Evolutionary conservation across 2,797 vertebrate genomes (phyloP).

Genomic region (Eupleurogrammus muticus): DNA sequence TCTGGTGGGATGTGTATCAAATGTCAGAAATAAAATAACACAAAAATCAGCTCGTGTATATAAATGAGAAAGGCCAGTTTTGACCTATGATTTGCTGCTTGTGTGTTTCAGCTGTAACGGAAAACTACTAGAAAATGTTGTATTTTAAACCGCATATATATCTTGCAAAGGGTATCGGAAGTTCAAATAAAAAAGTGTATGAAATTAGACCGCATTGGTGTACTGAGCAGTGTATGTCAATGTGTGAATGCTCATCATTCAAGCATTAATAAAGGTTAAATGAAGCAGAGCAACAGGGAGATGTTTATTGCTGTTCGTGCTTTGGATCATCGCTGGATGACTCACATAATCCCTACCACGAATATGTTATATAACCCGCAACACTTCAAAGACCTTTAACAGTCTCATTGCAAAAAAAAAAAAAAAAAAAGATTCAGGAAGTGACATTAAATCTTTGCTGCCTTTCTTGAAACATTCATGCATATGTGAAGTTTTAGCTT

Average conservation of each 20-base stretch:
- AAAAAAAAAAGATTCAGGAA: slow-evolving; percentile 10
- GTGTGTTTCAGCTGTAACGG: no score
- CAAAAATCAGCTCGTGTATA: no score
- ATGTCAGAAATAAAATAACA: no score
- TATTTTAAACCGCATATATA: no score
- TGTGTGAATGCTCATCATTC: not conserved
- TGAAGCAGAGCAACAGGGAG: not conserved
- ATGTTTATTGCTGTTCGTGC: not conserved
- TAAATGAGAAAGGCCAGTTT: no score
- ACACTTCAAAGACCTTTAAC: slow-evolving; percentile 1
- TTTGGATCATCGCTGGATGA: slow-evolving; percentile 20
- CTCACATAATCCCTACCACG: slow-evolving; percentile 14
- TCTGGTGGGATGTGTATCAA: no score
- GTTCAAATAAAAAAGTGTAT: no score
- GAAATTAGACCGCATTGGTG: not conserved
- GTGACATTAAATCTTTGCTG: not conserved
- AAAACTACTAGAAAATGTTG: no score
- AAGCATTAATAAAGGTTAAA: slow-evolving; percentile 10
- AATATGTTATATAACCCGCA: slow-evolving; percentile 27
- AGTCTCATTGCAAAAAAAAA: not conserved
- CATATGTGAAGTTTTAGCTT: not conserved
- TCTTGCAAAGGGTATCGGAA: no score
- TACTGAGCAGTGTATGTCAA: not conserved
- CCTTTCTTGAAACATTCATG: no score
- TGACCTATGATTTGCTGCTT: no score